phyloP scores from a whole-genome alignment of 2,113 vertebrate species.

The Calidris pygmaea region DNA sequence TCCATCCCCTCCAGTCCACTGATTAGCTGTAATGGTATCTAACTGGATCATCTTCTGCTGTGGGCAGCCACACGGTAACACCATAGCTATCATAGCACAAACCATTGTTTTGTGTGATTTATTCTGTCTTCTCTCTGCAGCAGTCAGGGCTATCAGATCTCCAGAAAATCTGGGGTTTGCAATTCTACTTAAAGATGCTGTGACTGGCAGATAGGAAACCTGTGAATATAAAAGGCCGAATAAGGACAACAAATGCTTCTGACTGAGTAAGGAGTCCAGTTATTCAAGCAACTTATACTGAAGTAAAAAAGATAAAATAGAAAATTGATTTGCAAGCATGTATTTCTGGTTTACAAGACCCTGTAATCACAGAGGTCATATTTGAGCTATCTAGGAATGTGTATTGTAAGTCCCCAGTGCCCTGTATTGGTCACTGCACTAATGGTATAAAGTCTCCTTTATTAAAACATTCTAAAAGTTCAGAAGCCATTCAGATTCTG shows the following conservation, averaged over 20 bases:
- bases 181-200: neutral
- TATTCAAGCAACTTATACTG: neutral
- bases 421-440: neutral
- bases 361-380: neutral
- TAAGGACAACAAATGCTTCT: neutral
- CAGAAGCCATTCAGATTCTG: neutral
- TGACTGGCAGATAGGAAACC: neutral
- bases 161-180: neutral
- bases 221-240: neutral
- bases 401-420: neutral
- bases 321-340: neutral
- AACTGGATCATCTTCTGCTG: neutral
- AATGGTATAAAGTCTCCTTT: neutral
- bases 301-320: neutral
- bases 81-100: neutral
- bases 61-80: neutral
- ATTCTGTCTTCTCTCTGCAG: neutral
- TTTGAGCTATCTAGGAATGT: neutral
- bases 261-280: neutral
- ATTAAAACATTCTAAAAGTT: neutral
- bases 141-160: neutral
- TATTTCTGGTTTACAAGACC: neutral
- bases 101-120: neutral
- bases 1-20: neutral
- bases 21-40: neutral